Evolutionary conservation across 2,888 invertebrate genomes (phyloP).

Genomic region (Lasioglossum leucozonium): DNA sequence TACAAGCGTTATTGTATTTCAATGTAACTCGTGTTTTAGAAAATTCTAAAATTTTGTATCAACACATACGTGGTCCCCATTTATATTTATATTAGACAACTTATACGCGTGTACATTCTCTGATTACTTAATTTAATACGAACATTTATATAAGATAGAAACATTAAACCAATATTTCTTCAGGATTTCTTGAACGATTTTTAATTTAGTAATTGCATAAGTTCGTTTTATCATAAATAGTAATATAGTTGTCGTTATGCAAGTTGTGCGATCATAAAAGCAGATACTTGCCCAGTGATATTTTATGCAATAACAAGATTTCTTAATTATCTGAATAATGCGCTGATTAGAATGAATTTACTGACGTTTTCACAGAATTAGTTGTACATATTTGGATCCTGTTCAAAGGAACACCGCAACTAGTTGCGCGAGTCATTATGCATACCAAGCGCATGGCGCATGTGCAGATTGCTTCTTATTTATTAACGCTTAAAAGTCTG

Average conservation of each 20-base stretch:
- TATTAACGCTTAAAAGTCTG: constrained; percentile 35
- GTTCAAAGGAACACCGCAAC: constrained; percentile 53
- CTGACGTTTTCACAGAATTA: constrained; percentile 40
- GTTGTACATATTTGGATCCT: constrained; percentile 45
- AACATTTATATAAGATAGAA: neutral
- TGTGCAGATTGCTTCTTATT: constrained; percentile 51
- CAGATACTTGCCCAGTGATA: constrained; percentile 19
- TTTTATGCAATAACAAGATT: constrained; percentile 52
- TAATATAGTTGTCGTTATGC: neutral
- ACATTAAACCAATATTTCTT: neutral
- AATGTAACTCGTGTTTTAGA: neutral
- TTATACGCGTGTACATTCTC: neutral
- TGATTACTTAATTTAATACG: neutral
- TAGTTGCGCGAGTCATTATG: constrained; percentile 50
- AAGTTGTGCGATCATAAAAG: constrained; percentile 22
- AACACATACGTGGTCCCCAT: no score
- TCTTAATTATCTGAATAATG: constrained; percentile 62
- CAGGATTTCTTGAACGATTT: neutral
- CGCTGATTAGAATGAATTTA: constrained; percentile 53
- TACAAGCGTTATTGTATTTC: neutral
- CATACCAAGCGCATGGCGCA: constrained; percentile 27
- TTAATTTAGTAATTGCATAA: constrained; percentile 11
- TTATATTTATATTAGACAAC: neutral
- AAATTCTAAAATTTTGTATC: neutral
- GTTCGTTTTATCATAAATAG: neutral